Conservation (phyloP, 1,140 invertebrate genomes). For the Zaprionus africanus region DNA sequence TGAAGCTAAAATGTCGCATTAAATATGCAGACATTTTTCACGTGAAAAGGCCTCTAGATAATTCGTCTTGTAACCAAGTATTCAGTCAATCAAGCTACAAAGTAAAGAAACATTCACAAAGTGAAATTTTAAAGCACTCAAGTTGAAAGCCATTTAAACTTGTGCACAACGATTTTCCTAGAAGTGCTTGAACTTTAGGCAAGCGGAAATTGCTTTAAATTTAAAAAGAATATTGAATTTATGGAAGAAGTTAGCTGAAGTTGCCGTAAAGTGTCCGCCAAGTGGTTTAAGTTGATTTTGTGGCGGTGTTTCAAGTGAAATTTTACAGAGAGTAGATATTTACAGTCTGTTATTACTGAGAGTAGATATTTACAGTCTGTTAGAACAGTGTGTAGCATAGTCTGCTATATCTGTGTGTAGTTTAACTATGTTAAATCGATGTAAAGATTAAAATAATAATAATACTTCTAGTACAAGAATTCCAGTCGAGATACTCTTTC, state of each 20-base stretch:
- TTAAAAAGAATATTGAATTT: background rate
- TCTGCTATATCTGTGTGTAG: background rate
- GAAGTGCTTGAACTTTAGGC: background rate
- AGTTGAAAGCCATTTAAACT: background rate
- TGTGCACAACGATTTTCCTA: background rate
- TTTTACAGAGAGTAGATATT: background rate
- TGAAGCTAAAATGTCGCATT: slow-evolving; percentile 7
- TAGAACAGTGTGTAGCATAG: background rate
- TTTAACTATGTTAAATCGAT: background rate
- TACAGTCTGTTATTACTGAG: background rate
- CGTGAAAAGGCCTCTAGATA: slow-evolving; percentile 12
- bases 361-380: background rate
- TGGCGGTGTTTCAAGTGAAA: background rate
- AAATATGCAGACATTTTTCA: slow-evolving; percentile 26
- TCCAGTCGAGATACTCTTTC: no score
- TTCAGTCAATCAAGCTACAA: background rate
- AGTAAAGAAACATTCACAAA: background rate
- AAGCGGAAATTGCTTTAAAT: slow-evolving; percentile 3
- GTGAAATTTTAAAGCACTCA: background rate
- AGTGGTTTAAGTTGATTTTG: background rate
- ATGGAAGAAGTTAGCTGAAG: background rate
- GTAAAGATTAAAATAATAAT: background rate
- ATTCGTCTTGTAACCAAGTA: background rate
- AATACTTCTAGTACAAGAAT: no score
- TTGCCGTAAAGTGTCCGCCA: background rate